Base-by-base conservation (phyloP, 2,113 vertebrate genomes). In the Lagopus muta region DNA sequence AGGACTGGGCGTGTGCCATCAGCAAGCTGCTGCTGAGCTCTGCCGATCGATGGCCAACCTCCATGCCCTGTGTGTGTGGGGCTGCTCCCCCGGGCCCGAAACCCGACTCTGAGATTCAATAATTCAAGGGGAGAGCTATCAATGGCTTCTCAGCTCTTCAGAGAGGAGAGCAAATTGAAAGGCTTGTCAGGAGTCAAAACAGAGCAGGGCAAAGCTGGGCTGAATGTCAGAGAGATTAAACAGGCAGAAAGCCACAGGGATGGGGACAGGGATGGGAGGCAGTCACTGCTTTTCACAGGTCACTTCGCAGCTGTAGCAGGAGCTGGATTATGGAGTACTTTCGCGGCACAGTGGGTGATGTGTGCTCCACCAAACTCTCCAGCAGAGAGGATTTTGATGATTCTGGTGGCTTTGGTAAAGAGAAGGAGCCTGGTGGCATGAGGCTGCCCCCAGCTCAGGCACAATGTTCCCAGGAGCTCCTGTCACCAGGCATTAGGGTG, bases 111-210 rank as follows among this genome's bases (percentile, higher is more conserved):
- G 45, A 97, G 96, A 86, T 97, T 98, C 98, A 98, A 98, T 98
- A 98, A 98, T 98, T 98, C 97, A 98, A 97, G 97, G 97, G 92
- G 97, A 97, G 97, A 97, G 97, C 98, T 98, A 97, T 98, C 97
- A 98, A 97, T 98, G 98, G 96, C 97, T 98, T 98, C 98, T 98
- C 97, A 96, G 97, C 97, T 98, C 97, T 98, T 98, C 97, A 98
- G 98, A 97, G 98, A 97, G 97, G 95, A 97, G 96, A 98, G 98
- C 98, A 99, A 99, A 99, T 99, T 99, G 98, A 98, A 98, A 98
- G 97, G 98, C 98, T 98, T 99, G 98, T 98, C 98, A 98, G 97
- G 97, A 98, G 98, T 98, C 98, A 98, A 98, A 99, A 98, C 98
- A 98, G 84, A 92, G 90, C 93, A 94, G 94, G 96, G 93, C 97